These are phyloP conservation scores for Drosophila gunungcola DNA, from an alignment of 1,140 invertebrate species.

Conservation along the genomic window DNA sequence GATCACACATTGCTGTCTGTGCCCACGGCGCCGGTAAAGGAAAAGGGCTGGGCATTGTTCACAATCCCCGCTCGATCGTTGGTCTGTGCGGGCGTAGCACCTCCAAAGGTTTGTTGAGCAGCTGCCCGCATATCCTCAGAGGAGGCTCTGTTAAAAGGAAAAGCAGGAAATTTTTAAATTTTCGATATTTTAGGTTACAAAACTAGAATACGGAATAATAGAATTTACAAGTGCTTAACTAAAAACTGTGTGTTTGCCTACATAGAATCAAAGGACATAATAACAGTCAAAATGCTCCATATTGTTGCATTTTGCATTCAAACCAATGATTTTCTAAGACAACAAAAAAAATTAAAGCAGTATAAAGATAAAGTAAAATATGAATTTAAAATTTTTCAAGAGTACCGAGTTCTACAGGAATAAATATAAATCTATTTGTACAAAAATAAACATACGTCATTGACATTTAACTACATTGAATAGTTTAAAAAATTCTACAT, in stretches of 20 bases:
- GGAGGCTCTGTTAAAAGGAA: conserved; percentile 87
- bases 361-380: background rate
- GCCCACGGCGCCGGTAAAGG: conserved; percentile 88
- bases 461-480: conserved; percentile 2
- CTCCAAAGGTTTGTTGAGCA: conserved; percentile 85
- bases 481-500: conserved; percentile 11
- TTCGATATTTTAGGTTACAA: background rate
- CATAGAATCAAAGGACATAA: conserved; percentile 20
- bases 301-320: background rate
- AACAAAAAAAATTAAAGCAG: conserved; percentile 7
- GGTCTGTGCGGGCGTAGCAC: conserved; percentile 52
- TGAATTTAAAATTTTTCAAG: background rate
- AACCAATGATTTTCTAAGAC: background rate
- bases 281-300: conserved; percentile 8
- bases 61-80: conserved; percentile 89
- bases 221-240: conserved; percentile 17
- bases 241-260: conserved; percentile 27
- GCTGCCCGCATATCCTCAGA: conserved; percentile 90
- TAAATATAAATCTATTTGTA: conserved; percentile 2
- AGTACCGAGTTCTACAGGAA: conserved; percentile 13
- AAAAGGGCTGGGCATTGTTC: conserved; percentile 91
- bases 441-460: conserved; percentile 1
- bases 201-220: conserved; percentile 11
- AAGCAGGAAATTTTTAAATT: background rate
- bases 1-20: conserved; percentile 88